A percentile compares a stretch with the other conserved stretches of the same genome.
Conservation (phyloP, 2,797 vertebrate species). For the Myotis myotis region DNA sequence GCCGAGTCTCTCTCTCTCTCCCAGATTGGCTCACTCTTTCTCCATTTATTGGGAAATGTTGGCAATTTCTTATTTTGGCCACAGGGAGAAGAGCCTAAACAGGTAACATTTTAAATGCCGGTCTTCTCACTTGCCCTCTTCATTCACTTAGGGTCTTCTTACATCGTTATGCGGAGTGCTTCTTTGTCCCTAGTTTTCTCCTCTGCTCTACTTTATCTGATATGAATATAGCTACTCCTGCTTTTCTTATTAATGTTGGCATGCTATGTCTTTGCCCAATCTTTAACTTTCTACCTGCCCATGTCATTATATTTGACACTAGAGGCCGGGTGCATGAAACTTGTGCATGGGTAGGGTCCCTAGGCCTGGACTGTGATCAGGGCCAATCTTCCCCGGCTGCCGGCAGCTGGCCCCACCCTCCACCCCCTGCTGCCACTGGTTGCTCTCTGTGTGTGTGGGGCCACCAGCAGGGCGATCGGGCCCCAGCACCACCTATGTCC, state of each 20-base stretch:
- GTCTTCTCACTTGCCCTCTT: slow-evolving; percentile 12
- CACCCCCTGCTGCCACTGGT: no score
- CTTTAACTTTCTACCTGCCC: slow-evolving; percentile 3
- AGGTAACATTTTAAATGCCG: neutral
- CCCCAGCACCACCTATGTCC: no score
- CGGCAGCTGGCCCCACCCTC: no score
- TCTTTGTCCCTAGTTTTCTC: neutral
- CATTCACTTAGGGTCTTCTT: neutral
- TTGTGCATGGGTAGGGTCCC: no score
- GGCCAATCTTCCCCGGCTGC: no score
- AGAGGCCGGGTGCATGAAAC: no score
- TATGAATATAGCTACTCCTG: neutral
- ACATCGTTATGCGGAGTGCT: neutral
- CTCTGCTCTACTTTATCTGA: slow-evolving; percentile 15
- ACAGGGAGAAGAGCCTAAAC: neutral
- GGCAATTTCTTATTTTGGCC: slow-evolving; percentile 30
- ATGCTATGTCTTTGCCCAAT: neutral
- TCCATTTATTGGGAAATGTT: neutral
- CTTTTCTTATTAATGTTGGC: slow-evolving; percentile 1
- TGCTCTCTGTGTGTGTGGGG: no score
- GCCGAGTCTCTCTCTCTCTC: neutral
- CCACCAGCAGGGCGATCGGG: no score
- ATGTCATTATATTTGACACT: neutral
- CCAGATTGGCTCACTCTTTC: neutral
- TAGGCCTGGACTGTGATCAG: no score